Conservation (phyloP, 2,113 vertebrate species). For the Myotis yumanensis region DNA sequence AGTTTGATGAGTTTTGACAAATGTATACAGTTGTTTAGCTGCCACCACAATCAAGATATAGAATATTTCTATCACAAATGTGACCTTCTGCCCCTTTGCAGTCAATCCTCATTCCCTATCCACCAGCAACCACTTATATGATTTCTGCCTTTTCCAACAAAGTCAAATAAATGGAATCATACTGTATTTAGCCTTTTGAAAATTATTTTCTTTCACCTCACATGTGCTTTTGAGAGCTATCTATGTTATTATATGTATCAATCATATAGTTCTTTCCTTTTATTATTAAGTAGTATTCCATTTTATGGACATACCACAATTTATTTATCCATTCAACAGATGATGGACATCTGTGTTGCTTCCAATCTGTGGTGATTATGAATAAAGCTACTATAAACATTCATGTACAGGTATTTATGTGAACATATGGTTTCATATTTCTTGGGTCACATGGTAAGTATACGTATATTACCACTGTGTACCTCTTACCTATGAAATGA, state of each 20-base stretch:
- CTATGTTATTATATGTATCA: neutral
- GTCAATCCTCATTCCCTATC: neutral
- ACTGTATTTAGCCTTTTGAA: neutral
- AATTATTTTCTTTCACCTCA: neutral
- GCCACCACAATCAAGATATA: neutral
- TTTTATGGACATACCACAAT: neutral
- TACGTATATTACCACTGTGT: neutral
- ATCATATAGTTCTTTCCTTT: neutral
- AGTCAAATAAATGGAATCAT: conserved; percentile 11
- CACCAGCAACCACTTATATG: neutral
- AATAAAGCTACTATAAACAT: conserved; percentile 27
- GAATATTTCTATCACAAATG: neutral
- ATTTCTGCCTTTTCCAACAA: conserved; percentile 30
- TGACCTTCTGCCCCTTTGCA: neutral
- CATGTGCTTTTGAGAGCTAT: neutral
- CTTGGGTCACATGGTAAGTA: neutral
- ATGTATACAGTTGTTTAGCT: neutral
- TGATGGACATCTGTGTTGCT: neutral
- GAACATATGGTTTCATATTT: neutral
- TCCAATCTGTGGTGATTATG: neutral
- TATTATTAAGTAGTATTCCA: conserved; percentile 11
- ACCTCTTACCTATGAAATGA: neutral
- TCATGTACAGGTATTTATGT: neutral
- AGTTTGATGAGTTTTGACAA: conserved; percentile 29
- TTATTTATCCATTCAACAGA: neutral